Conservation (phyloP, 2,797 vertebrate genomes). For the Chrosomus eos region DNA sequence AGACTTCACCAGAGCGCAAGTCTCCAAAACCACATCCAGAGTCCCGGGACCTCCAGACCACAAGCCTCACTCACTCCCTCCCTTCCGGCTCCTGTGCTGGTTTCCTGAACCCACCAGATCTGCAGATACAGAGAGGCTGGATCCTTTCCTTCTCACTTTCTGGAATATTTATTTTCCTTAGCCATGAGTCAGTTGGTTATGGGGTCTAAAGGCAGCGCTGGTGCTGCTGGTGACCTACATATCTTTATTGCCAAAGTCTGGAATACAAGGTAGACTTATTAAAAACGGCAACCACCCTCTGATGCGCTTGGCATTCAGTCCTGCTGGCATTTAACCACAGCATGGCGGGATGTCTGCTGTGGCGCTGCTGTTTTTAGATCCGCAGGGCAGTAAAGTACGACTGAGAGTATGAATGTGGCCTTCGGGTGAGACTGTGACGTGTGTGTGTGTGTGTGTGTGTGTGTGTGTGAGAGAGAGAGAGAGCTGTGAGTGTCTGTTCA, state of each 20-base stretch:
- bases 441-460: slow-evolving; percentile 30
- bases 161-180: slow-evolving; percentile 36
- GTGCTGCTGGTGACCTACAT: slow-evolving; percentile 73
- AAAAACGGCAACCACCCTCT: slow-evolving; percentile 44
- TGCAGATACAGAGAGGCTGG: slow-evolving; percentile 28
- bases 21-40: slow-evolving; percentile 44
- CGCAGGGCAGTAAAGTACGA: slow-evolving; percentile 35
- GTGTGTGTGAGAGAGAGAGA: slow-evolving; percentile 29
- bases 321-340: slow-evolving; percentile 42
- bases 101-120: slow-evolving; percentile 35
- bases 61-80: slow-evolving; percentile 31
- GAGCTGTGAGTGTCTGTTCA: slow-evolving; percentile 18
- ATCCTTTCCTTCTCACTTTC: slow-evolving; percentile 34
- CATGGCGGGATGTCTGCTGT: slow-evolving; percentile 55
- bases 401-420: slow-evolving; percentile 59
- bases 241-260: slow-evolving; percentile 65
- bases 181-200: slow-evolving; percentile 23
- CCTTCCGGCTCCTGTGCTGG: slow-evolving; percentile 20
- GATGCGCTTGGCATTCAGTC: slow-evolving; percentile 50
- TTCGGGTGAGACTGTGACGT: slow-evolving; percentile 25
- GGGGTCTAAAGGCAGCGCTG: slow-evolving; percentile 56
- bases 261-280: slow-evolving; percentile 63
- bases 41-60: slow-evolving; percentile 40
- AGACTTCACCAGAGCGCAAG: slow-evolving; percentile 20
- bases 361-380: slow-evolving; percentile 70